phyloP scores from a whole-genome alignment of 2,113 vertebrate genomes.

The Cryptomyrus ogoouensis region DNA sequence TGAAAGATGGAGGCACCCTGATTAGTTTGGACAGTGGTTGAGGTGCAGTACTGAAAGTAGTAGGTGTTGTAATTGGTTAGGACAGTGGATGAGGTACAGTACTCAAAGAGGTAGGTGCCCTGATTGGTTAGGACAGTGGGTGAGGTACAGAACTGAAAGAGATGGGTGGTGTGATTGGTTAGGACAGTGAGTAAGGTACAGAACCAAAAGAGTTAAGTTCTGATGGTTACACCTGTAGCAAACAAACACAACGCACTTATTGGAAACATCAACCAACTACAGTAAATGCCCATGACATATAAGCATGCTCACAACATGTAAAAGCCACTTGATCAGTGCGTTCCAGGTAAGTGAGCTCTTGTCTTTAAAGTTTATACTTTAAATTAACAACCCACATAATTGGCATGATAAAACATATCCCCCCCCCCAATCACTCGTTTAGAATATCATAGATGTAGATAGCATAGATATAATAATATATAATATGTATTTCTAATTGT shows the following conservation, averaged over 20 bases:
- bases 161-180: neutral
- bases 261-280: neutral
- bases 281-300: neutral
- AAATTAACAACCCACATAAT: neutral
- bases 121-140: neutral
- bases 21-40: neutral
- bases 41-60: neutral
- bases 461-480: neutral
- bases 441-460: neutral
- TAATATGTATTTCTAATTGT: neutral
- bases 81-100: neutral
- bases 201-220: neutral
- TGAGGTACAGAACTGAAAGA: neutral
- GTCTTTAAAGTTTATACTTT: neutral
- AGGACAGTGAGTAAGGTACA: neutral
- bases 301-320: neutral
- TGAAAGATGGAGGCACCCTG: neutral
- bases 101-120: accelerated
- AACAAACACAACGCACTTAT: neutral
- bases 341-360: neutral
- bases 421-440: neutral
- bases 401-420: neutral
- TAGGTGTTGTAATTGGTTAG: neutral
- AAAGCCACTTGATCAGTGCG: neutral
- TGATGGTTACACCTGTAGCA: neutral